phyloP scores from a whole-genome alignment of 2,797 vertebrate species.

The Sebastes matsubarae region DNA sequence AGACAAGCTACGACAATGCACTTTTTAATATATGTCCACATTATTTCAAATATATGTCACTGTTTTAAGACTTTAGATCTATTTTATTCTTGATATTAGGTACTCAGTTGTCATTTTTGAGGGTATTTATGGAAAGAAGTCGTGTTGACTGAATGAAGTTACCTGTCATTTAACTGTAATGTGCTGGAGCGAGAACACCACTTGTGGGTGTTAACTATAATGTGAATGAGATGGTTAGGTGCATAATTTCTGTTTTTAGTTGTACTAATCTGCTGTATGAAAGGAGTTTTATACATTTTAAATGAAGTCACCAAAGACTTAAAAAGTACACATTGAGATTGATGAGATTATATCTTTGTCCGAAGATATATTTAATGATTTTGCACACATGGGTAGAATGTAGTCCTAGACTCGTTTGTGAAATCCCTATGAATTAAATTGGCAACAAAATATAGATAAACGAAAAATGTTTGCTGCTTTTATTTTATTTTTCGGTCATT shows the following conservation, averaged over 20 bases:
- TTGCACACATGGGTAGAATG: constrained; percentile 13
- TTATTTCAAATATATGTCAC: constrained; percentile 46
- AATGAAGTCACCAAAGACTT: constrained; percentile 43
- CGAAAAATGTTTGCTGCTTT: constrained; percentile 6
- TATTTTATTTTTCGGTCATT: background rate
- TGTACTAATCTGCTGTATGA: constrained; percentile 33
- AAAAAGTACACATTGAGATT: background rate
- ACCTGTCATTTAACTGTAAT: constrained; percentile 23
- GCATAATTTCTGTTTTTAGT: constrained; percentile 24
- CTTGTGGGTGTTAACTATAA: constrained; percentile 24
- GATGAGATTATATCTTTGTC: constrained; percentile 7
- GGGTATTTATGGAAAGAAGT: constrained; percentile 52
- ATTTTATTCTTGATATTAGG: constrained; percentile 36
- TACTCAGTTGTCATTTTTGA: constrained; percentile 49
- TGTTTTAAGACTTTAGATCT: constrained; percentile 23
- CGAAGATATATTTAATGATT: constrained; percentile 20
- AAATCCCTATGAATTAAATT: constrained; percentile 52
- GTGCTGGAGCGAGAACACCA: constrained; percentile 18
- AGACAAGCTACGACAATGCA: constrained; percentile 47
- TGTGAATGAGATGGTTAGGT: constrained; percentile 34
- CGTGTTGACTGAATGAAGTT: constrained; percentile 6
- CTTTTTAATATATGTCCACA: constrained; percentile 55
- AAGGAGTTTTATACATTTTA: constrained; percentile 38
- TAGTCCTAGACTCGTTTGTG: constrained; percentile 25
- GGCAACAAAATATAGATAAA: background rate